Conservation (phyloP, 1,140 invertebrate species). For the Liolophura sinensis region DNA sequence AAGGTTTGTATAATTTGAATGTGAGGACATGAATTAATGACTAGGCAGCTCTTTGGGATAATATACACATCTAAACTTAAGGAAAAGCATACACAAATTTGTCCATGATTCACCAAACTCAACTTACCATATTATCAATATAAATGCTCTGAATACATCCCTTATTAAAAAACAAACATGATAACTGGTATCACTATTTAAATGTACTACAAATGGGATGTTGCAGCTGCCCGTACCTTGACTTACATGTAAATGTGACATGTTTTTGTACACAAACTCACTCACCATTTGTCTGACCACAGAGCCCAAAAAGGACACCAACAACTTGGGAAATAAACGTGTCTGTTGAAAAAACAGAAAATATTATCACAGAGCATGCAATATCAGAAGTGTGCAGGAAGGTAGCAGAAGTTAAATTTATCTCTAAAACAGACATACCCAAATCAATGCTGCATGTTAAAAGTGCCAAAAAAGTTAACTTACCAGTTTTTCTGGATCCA, state of each 20-base stretch:
- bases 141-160: no score
- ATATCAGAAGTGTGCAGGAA: background rate
- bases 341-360: constrained; percentile 24
- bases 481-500: constrained; percentile 29
- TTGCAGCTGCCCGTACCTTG: no score
- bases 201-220: no score
- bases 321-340: constrained; percentile 27
- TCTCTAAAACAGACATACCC: background rate
- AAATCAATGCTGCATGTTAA: background rate
- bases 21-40: no score
- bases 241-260: background rate
- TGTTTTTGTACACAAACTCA: background rate
- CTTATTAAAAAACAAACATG: no score
- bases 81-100: no score
- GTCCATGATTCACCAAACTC: no score
- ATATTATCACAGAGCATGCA: background rate
- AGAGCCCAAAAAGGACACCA: constrained; percentile 45
- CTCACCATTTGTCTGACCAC: constrained; percentile 50
- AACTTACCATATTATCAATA: no score
- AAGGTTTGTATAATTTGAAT: no score
- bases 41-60: no score
- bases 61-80: no score
- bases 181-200: no score
- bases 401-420: background rate
- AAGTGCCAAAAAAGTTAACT: constrained; percentile 3